phyloP scores from a whole-genome alignment of 2,113 vertebrate species.

The Pontoporia blainvillei region DNA sequence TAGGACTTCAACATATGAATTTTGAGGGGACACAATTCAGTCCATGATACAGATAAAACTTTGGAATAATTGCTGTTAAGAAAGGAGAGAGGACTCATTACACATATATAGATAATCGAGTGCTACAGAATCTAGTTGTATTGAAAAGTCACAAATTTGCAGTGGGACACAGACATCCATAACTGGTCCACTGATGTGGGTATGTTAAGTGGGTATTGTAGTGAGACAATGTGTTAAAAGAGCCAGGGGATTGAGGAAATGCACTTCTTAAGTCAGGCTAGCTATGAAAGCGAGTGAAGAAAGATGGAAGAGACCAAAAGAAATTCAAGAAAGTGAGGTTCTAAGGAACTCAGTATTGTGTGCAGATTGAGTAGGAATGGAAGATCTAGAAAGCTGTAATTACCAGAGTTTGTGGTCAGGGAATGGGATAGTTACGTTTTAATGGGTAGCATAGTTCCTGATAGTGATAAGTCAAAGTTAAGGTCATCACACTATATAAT shows the following conservation, averaged over 20 bases:
- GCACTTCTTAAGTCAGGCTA: not conserved
- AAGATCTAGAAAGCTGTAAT: not conserved
- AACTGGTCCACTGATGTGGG: not conserved
- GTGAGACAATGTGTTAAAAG: no score
- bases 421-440: not conserved
- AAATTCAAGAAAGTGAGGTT: not conserved
- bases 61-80: not conserved
- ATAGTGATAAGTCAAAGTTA: not conserved
- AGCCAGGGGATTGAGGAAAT: not conserved
- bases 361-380: not conserved
- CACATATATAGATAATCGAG: not conserved
- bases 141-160: not conserved
- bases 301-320: not conserved
- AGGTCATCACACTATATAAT: not conserved
- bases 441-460: not conserved
- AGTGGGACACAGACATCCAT: not conserved
- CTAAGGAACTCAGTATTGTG: fast-evolving
- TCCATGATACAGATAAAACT: not conserved
- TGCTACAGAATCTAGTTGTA: not conserved
- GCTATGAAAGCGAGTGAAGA: not conserved
- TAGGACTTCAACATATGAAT: not conserved
- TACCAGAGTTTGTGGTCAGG: not conserved
- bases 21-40: not conserved
- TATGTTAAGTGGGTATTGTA: fast-evolving
- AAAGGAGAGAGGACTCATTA: not conserved